Evolutionary conservation across 2,113 vertebrate genomes (phyloP).

Genomic region (Excalfactoria chinensis): DNA sequence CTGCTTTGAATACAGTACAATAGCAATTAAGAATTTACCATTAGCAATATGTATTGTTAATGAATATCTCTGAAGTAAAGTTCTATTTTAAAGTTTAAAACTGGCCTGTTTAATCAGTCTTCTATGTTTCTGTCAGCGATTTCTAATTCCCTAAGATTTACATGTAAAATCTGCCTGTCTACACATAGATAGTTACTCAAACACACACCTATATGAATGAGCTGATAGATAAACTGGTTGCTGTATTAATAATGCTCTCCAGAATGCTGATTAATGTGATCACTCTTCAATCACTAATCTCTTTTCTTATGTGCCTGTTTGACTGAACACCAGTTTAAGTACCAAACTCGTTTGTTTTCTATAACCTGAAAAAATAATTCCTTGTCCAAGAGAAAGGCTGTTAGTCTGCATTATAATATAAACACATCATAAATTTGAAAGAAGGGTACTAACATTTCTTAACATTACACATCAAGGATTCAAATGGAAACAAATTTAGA

Average conservation of each 20-base stretch:
- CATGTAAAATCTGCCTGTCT: not conserved
- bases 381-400: not conserved
- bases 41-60: constrained; percentile 1
- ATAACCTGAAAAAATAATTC: not conserved
- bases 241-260: not conserved
- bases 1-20: not conserved
- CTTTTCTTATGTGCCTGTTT: not conserved
- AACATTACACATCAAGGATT: not conserved
- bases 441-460: not conserved
- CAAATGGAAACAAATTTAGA: not conserved
- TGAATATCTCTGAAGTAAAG: constrained; percentile 50
- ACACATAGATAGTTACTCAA: not conserved
- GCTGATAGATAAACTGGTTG: not conserved
- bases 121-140: rapidly evolving
- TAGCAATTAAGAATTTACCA: not conserved
- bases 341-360: not conserved
- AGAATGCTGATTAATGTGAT: not conserved
- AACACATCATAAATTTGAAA: not conserved
- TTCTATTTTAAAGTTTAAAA: constrained; percentile 28
- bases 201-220: not conserved
- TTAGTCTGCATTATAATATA: not conserved
- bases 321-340: not conserved
- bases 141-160: not conserved
- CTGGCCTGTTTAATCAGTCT: not conserved
- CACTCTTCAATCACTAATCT: not conserved